Base-by-base conservation (phyloP, 2,888 invertebrate species). In the Drosophila fungiperda region DNA sequence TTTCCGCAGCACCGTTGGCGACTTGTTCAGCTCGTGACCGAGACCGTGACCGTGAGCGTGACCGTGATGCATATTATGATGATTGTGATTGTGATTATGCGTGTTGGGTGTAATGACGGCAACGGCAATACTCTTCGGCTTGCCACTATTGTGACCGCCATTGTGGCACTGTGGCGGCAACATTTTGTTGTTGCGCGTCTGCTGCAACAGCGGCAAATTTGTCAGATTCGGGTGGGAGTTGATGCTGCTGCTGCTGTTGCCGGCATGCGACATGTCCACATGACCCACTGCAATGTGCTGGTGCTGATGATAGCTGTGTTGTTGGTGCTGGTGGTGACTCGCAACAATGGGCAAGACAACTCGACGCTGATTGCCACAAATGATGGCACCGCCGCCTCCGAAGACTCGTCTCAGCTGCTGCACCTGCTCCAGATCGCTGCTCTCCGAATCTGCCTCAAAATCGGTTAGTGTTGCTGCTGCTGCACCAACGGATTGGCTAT, bases 371-470 rank as follows among this genome's bases (percentile, higher is more conserved):
- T 60, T 53, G 70, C 70, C 50, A 76, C 78, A 59, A 68, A 76
- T 61, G 49, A n/a, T 53, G 50, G 50, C 48, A 38, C 17, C 38
- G 4, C 42, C 40, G 2, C 57, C 58, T 15, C 53, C 80, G 8
- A n/a, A n/a, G 52, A 66, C 68, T 45, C 86, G 73, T 60, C 78
- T 57, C 70, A 84, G 20, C 20, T 89, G 81, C 63, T 89, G 88
- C 65, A 86, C 82, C 92, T 94, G 82, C 93, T 94, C 93, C 68
- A 91, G 90, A 74, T 94, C 94, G 78, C 93, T 93, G 79, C 93
- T 93, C 83, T 95, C 95, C 55, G 95, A 95, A 87, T 95, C 95
- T 36, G 95, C 95, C 82, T 95, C 95, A 87, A 95, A 95, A 79
- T 95, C 95, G 63, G 92, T 93, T 38, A 92, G 80, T 3, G 91